Base-by-base conservation (phyloP, 2,113 vertebrate species). In the Heterotis niloticus region DNA sequence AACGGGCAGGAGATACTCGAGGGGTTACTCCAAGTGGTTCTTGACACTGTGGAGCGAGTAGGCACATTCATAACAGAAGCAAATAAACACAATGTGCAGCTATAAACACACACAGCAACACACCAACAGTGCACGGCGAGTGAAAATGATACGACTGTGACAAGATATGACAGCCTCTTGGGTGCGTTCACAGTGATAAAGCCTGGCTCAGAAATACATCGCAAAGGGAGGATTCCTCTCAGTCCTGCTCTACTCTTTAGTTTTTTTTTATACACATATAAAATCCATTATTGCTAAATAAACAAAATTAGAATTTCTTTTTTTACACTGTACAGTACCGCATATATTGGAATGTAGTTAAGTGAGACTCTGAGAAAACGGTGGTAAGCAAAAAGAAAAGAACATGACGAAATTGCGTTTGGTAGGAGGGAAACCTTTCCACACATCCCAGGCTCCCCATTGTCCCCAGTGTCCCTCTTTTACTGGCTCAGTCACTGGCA, bases 221-320 rank as follows among this genome's bases (percentile, higher is more conserved):
- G 68, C 79, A 62, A 65, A 75, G 81, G 80, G 82, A 79, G 80
- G 81, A 64, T 79, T 72, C 72, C 82, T 74, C 84, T 83, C 82
- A 78, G 79, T 82, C 79, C 80, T 52, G 77, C 79, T 78, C 70
- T 84, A 81, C 64, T 72, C 66, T 81, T 66, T 76, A 59, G 24
- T 75, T 85, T 81, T 84, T 57, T 24, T 79, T 80, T 85, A 82
- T 60, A 79, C 29, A 80, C 73, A 79, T 78, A 79, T 71, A 83
- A 83, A 83, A 87, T 82, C 82, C 66, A 67, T 87, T 87, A 88
- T 88, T 86, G 85, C 86, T 86, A 86, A 86, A 86, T 81, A 80
- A 86, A 84, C 44, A 69, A 85, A 86, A 81, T 29, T 68, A 81
- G 62, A 29, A 70, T 66, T 65, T 67, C 54, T 74, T 80, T 44